Percentiles rank a stretch among this genome's conserved stretches.
phyloP scores from a whole-genome alignment of 2,888 invertebrate species.

The Trachelus tabidus region DNA sequence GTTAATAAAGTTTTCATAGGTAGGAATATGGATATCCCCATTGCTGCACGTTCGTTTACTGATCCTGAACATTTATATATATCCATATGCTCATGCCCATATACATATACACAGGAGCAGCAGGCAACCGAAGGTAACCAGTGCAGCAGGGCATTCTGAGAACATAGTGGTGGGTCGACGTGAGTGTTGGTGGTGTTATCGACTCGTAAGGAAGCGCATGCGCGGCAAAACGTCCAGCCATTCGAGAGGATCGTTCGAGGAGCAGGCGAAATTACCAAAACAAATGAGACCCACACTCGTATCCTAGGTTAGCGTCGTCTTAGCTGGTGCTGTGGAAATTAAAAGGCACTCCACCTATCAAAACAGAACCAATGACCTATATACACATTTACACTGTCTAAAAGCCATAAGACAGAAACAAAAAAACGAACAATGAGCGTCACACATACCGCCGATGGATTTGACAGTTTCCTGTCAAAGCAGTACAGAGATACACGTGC shows the following conservation, averaged over 20 bases:
- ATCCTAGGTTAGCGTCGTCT: not conserved
- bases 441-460: not conserved
- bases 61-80: conserved; percentile 1
- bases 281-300: not conserved
- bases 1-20: too few species aligned
- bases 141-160: not conserved
- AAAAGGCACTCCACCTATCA: not conserved
- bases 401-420: not conserved
- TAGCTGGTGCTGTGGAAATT: not conserved
- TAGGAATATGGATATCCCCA: too few species aligned
- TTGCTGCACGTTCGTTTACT: too few species aligned
- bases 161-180: not conserved
- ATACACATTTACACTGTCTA: not conserved
- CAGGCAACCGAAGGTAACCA: not conserved
- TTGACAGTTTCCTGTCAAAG: not conserved
- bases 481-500: not conserved
- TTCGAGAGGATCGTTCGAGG: not conserved
- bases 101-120: not conserved
- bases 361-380: not conserved
- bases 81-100: not conserved
- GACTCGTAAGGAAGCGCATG: conserved; percentile 36
- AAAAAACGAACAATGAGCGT: not conserved
- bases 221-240: conserved; percentile 15
- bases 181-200: conserved; percentile 26
- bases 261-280: not conserved